Percentiles rank a stretch among this genome's conserved stretches.
These are phyloP conservation scores for Pachypsylla venusta DNA, from an alignment of 1,140 invertebrate genomes.

Conservation along the genomic window DNA sequence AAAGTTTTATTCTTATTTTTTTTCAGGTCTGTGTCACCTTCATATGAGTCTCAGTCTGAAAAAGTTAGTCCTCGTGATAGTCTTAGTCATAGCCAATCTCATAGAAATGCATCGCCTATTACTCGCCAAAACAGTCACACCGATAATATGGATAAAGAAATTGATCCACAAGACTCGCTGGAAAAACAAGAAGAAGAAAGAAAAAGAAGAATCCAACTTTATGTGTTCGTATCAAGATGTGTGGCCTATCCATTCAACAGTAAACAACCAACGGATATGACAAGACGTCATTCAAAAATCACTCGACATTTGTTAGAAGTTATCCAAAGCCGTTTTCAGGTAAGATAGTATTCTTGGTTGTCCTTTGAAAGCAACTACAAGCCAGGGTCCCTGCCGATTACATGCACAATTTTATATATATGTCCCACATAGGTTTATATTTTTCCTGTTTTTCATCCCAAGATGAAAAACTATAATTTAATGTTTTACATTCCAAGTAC, in stretches of 20 bases:
- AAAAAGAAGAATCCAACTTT: constrained; percentile 84
- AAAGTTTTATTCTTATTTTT: no score
- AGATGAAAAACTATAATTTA: no score
- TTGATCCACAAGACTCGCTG: constrained; percentile 30
- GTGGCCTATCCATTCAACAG: constrained; percentile 99
- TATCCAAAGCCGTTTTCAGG: constrained; percentile 88
- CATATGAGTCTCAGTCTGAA: neutral
- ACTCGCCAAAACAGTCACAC: neutral
- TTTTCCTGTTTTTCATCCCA: no score
- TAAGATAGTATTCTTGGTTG: no score
- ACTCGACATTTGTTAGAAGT: constrained; percentile 91
- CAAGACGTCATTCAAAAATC: constrained; percentile 78
- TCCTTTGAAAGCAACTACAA: no score
- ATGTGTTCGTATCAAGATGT: constrained; percentile 96
- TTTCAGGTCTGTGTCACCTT: neutral
- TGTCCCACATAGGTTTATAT: no score
- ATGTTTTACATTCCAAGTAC: no score
- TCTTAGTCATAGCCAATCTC: neutral
- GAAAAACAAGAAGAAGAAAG: constrained; percentile 84
- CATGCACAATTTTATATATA: no score
- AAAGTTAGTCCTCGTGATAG: neutral
- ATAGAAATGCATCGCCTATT: neutral
- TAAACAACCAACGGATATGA: constrained; percentile 97
- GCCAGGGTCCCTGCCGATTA: no score
- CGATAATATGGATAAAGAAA: neutral